Base-by-base conservation (phyloP, 2,888 invertebrate genomes). In the Drosophila trichaetosa region DNA sequence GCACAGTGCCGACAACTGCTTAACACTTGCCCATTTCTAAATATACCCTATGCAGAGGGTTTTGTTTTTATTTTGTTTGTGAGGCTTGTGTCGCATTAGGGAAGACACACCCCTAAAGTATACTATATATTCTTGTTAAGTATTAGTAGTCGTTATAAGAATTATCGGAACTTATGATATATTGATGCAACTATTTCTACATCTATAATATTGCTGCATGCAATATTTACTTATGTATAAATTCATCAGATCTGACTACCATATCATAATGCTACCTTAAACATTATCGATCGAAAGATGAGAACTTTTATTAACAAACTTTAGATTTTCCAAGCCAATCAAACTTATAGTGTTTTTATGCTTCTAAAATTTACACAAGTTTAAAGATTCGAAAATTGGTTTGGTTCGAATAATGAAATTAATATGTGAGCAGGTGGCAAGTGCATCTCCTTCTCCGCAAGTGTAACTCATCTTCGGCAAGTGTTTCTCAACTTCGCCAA, bases 11-110 rank as follows among this genome's bases (percentile, higher is more conserved):
- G 60, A 63, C 73, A 72, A 70, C 79, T 74, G 80, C 80, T 80
- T 61, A 90, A 74, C 89, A 85, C 89, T 86, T 90, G 82, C 75
- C 62, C 59, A 80, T 59, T 18, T 49, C 49, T 49, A 27, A 18
- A 27, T 49, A 49, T 49, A 49, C 27, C 49, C 49, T 49, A 11
- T 11, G 10, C 5, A 49, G 49, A 27, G 10, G 5, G 18, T 7
- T 36, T 4, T 7, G 13, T 13, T 46, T 46, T 21, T 46, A 21
- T 46, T 24, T 46, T 16, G 2, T 2, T 46, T 24, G 16, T 2
- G 8, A 13, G 24, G 24, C 8, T 16, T 7, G 7, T 4, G 24
- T 24, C 16, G 16, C 24, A 24, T 46, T 46, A 24, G 8, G 24
- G 4, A 46, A 24, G 7, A 24, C 24, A 16, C 4, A 7, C 0